These are phyloP conservation scores for Empidonax traillii DNA, from an alignment of 2,113 vertebrate species.

Conservation along the genomic window DNA sequence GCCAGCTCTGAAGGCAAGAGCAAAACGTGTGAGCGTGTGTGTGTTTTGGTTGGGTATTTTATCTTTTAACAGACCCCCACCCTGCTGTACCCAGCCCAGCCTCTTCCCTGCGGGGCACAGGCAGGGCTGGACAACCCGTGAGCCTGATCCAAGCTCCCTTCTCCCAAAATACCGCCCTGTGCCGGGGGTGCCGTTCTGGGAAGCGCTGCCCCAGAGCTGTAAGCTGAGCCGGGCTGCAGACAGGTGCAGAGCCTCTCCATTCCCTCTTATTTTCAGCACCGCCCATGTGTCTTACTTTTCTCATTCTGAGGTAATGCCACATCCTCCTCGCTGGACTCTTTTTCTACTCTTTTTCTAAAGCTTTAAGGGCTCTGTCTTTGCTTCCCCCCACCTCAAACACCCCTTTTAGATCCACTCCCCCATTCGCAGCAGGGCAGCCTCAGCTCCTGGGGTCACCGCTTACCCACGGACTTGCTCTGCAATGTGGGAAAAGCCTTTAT, in stretches of 20 bases:
- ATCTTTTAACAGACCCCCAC: background rate
- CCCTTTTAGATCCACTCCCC: fast-evolving
- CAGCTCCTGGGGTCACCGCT: background rate
- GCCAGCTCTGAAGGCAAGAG: background rate
- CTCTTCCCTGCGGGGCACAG: no score
- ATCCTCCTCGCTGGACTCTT: background rate
- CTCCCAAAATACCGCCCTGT: fast-evolving
- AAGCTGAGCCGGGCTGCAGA: background rate
- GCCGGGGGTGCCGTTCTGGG: background rate
- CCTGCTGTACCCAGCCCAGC: fast-evolving
- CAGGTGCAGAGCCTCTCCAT: background rate
- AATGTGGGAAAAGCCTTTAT: background rate
- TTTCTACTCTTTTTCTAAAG: background rate
- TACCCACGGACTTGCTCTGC: background rate
- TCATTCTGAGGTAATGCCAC: background rate
- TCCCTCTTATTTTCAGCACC: background rate
- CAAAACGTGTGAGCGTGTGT: fast-evolving
- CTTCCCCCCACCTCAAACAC: background rate
- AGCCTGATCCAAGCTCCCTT: fast-evolving
- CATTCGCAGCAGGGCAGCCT: background rate
- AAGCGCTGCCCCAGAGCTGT: background rate
- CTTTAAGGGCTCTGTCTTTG: background rate
- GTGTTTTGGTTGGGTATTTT: no score
- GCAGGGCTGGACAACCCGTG: background rate
- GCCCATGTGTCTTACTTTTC: background rate